A percentile compares a stretch with the other conserved stretches of the same genome.
Evolutionary conservation across 2,113 vertebrate species (phyloP).

Genomic region (Cyrtonyx montezumae): DNA sequence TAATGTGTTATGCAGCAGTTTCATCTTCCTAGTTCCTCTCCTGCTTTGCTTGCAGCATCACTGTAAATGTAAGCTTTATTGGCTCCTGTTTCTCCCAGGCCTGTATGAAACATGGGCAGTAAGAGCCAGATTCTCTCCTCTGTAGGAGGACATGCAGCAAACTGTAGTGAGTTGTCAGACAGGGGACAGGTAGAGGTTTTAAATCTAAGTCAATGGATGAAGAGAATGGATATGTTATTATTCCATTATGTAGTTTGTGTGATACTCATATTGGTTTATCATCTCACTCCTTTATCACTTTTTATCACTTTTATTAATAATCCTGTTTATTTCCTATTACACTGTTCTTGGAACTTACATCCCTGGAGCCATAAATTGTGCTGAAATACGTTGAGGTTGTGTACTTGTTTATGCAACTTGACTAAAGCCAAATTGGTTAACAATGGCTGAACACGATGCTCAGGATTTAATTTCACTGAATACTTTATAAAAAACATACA

Average conservation of each 20-base stretch:
- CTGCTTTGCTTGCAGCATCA: conserved; percentile 5
- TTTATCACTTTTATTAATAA: conserved; percentile 51
- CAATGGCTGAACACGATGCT: conserved; percentile 22
- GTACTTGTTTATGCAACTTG: conserved; percentile 14
- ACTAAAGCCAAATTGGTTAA: conserved; percentile 45
- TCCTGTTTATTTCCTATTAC: conserved; percentile 21
- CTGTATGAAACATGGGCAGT: neutral
- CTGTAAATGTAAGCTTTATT: conserved; percentile 6
- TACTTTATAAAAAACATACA: conserved; percentile 23
- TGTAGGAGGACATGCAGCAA: neutral
- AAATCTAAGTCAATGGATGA: neutral
- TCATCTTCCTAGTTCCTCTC: neutral
- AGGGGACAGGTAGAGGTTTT: neutral
- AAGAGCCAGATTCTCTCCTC: neutral
- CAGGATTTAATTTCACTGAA: conserved; percentile 40
- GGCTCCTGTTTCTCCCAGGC: neutral
- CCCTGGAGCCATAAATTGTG: conserved; percentile 37
- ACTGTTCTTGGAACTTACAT: conserved; percentile 33
- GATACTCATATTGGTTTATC: neutral
- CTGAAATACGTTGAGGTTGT: conserved; percentile 30
- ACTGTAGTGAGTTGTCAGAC: neutral
- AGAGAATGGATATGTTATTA: neutral
- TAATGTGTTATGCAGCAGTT: neutral
- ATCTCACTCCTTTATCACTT: conserved; percentile 26
- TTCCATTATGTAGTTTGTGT: neutral